phyloP scores from a whole-genome alignment of 2,797 vertebrate genomes.

The Clarias pachynema region DNA sequence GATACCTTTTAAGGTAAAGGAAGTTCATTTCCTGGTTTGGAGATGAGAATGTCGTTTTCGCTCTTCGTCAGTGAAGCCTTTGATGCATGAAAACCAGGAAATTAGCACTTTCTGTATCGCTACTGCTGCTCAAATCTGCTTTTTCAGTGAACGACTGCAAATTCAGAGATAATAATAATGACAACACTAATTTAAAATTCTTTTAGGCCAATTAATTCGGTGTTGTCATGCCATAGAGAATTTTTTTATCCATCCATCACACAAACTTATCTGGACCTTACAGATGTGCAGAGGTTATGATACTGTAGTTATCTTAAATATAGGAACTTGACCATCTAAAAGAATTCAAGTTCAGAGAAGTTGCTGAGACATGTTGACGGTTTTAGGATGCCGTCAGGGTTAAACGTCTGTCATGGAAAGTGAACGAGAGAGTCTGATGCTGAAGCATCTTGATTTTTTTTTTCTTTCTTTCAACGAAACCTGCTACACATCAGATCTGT shows the following conservation, averaged over 20 bases:
- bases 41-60: conserved; percentile 11
- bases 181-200: no score
- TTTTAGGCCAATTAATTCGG: no score
- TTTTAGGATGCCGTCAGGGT: background rate
- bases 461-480: conserved; percentile 39
- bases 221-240: no score
- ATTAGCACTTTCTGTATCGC: background rate
- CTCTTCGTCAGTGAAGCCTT: background rate
- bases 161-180: background rate
- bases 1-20: conserved; percentile 18
- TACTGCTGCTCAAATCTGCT: background rate
- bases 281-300: background rate
- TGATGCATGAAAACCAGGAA: conserved; percentile 8
- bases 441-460: background rate
- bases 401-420: background rate
- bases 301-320: background rate
- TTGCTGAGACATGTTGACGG: background rate
- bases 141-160: no score
- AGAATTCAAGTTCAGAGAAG: background rate
- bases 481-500: conserved; percentile 22
- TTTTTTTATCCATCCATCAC: background rate
- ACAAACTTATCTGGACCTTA: background rate
- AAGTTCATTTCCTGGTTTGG: conserved; percentile 30
- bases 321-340: background rate
- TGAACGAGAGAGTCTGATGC: conserved; percentile 22